Evolutionary conservation across 2,797 vertebrate genomes (phyloP), one percentile per base, ranked within the genome.

Genomic region (Pempheris klunzingeri): DNA sequence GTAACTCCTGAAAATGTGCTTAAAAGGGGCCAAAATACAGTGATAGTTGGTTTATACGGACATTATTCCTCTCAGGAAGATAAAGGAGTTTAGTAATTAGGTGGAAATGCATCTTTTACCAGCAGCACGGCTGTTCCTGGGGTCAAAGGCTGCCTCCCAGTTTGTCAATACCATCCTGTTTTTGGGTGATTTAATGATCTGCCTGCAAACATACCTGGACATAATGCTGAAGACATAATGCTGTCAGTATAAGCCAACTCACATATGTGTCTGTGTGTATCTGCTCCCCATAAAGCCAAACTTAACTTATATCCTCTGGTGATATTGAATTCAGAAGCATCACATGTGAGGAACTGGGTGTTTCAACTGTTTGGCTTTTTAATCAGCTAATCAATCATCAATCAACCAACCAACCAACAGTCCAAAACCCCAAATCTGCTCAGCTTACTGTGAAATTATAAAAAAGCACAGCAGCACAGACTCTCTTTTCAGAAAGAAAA

Each of bases 1-100:
- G 87, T 74, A 47, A 79, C 20, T 63, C 32, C 55, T 75, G 57
- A 22, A 55, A 82, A 20, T 26, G 7, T 18, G 41, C 0, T 43
- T 10, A 0, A 52, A 2, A 63, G 18, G 26, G 8, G 36, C 24
- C 46, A 53, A 46, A 78, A 36, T 26, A 15, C 59, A 14, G 0
- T 0, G 1, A 36, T 14, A 8, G 34, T 14, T 3, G 1, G 30
- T 32, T 41, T 28, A 1, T 43, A 7, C 52, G 22, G 8, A 22
- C 4, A 36, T 3, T 17, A 1, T 7, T 57, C 1, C 0, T 39
- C 4, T 11, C 17, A 1, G 7, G 12, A 30, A 22, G 3, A 49
- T 9, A 17, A 3, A 34, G 1, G 10, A 30, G 41, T 14, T 60
- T 0, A 34, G 0, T 24, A 52, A 32, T 5, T 8, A 9, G 11